Base-by-base conservation (phyloP, 1,140 invertebrate genomes). In the Drosophila orena region DNA sequence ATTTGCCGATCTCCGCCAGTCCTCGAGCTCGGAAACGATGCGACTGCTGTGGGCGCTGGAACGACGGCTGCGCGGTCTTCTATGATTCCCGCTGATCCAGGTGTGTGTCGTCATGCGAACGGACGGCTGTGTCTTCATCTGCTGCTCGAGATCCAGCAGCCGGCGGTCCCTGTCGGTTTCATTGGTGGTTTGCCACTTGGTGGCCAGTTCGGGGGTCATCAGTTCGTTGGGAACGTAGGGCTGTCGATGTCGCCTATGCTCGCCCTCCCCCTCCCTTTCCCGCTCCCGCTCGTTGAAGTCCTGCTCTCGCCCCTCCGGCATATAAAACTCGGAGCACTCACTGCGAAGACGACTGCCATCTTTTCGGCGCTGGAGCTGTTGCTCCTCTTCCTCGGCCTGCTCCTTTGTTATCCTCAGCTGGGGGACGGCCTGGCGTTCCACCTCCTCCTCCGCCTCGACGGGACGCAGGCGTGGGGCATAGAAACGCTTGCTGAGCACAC, bases 401-500 rank as follows among this genome's bases (percentile, higher is more conserved):
- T 52, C 49, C 15, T 11, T 17, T 30, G 49, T 35, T 10, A 52
- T 11, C 10, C 2, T 17, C 15, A 52, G 49, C 15, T 34, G 30
- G 2, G 49, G 24, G n/a, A 57, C 54, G 15, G 38, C 24, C 5
- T 2, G 54, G 1, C 46, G 46, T 12, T 46, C 42, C 5, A 20
- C 1, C 27, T 49, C 44, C 49, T 35, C 49, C 1, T 34, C 47
- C 15, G 35, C 49, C 10, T 52, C 30, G 30, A 15, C 30, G 15
- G 30, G 30, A 3, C 30, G 27, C 30, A 52, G 30, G 0, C 49
- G 10, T 0, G 49, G 49, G 0, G 6, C 52, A 53, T 56, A 70
- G 46, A 12, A 11, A 0, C 71, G 71, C 8, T 69, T 50, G 11
- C 50, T 15, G 14, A 44, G 44, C 8, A 70, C 44, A 4, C 46